phyloP scores from a whole-genome alignment of 37 sponge, comb jelly and placozoan genomes.

The Oscarella lobularis region DNA sequence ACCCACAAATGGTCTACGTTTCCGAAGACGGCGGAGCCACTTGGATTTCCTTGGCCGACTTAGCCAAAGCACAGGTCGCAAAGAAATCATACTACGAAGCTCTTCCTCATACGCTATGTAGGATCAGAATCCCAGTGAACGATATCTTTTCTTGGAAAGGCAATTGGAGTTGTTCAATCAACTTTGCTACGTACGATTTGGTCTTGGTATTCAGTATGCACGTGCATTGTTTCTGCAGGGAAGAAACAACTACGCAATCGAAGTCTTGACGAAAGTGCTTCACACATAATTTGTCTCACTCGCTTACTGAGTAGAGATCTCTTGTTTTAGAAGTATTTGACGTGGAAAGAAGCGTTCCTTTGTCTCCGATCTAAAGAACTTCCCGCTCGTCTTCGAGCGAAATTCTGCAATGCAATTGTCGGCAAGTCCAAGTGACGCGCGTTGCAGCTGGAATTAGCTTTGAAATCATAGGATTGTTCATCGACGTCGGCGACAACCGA shows the following conservation, averaged over 20 bases:
- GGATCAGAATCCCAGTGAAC: not conserved
- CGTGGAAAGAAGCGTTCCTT: constrained; percentile 24
- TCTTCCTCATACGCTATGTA: not conserved
- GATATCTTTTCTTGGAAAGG: constrained; percentile 15
- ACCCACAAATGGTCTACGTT: not conserved
- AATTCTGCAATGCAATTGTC: constrained; percentile 34
- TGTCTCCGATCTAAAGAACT: constrained; percentile 18
- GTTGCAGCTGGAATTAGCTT: too few species aligned
- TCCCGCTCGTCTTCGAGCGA: constrained; percentile 23
- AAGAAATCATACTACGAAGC: not conserved
- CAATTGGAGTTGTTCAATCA: constrained; percentile 48
- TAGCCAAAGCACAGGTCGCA: not conserved
- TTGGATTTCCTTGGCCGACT: not conserved
- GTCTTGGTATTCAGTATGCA: too few species aligned
- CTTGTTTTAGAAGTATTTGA: constrained; percentile 11
- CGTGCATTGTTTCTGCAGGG: constrained; percentile 20
- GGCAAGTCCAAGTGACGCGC: too few species aligned
- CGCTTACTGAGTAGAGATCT: not conserved
- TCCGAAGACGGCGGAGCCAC: not conserved
- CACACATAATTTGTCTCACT: not conserved
- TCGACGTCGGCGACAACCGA: not conserved
- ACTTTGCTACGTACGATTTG: constrained; percentile 25
- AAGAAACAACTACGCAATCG: constrained; percentile 16
- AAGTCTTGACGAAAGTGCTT: constrained; percentile 15
- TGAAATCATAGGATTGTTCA: not conserved